Conservation (phyloP, 1,140 invertebrate genomes). For the Drosophila kepulauana region DNA sequence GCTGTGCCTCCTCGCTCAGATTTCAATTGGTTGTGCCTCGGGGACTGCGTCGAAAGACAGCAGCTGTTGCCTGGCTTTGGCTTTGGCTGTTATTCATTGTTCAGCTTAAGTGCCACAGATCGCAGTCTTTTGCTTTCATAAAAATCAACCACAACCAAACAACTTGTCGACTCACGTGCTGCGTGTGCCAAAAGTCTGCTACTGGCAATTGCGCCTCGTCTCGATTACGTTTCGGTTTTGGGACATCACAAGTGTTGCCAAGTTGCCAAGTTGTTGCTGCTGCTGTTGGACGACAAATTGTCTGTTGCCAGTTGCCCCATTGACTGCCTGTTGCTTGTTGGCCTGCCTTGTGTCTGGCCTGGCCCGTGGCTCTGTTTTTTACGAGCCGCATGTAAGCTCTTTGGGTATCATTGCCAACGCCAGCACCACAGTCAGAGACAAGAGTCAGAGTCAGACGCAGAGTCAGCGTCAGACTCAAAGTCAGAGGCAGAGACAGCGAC, state of each 20-base stretch:
- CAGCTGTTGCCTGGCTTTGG: conserved; percentile 51
- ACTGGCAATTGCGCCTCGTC: conserved; percentile 44
- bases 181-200: conserved; percentile 76
- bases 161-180: conserved; percentile 62
- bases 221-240: conserved; percentile 74
- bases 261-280: conserved; percentile 47
- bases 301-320: conserved; percentile 55
- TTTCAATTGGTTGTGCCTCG: conserved; percentile 46
- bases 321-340: conserved; percentile 59
- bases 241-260: conserved; percentile 66
- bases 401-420: conserved; percentile 52
- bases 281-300: conserved; percentile 71
- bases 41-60: background rate
- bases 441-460: background rate
- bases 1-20: conserved; percentile 36
- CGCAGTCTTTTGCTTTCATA: conserved; percentile 24
- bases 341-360: conserved; percentile 56
- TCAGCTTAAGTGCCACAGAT: conserved; percentile 70
- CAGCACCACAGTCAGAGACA: conserved; percentile 42
- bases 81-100: conserved; percentile 71
- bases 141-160: conserved; percentile 41
- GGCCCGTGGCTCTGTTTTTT: conserved; percentile 67
- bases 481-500: background rate
- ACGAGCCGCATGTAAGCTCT: conserved; percentile 75
- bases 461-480: conserved; percentile 12